phyloP scores from a whole-genome alignment of 2,113 vertebrate genomes.

The Strigops habroptila region DNA sequence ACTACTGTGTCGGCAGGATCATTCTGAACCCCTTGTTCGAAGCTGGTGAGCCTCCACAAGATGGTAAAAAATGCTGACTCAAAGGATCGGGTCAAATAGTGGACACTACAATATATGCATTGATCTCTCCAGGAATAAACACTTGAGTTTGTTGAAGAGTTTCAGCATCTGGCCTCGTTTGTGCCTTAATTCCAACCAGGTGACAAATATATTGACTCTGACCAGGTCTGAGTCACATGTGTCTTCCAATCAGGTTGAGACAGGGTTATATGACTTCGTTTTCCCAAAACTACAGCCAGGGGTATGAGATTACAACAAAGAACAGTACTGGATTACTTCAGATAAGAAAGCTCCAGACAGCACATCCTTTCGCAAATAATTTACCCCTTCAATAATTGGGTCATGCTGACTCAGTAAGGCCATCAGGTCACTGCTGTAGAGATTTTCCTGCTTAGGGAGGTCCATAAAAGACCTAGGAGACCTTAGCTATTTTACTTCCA shows the following conservation, averaged over 20 bases:
- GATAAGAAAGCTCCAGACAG: background rate
- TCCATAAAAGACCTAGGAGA: background rate
- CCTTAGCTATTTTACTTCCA: background rate
- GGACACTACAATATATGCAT: background rate
- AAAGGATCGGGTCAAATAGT: background rate
- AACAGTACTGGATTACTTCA: background rate
- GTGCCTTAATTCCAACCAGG: background rate
- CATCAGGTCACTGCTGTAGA: background rate
- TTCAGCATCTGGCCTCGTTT: background rate
- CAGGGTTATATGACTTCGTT: fast-evolving
- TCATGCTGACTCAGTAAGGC: background rate
- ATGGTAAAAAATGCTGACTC: background rate
- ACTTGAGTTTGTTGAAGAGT: background rate
- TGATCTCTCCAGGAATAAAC: too few species aligned
- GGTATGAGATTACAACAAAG: background rate
- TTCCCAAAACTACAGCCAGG: background rate
- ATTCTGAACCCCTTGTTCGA: background rate
- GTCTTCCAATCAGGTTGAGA: background rate
- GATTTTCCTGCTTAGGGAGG: background rate
- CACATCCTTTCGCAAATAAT: background rate
- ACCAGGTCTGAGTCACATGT: background rate
- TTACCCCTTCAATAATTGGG: background rate
- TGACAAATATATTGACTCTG: background rate
- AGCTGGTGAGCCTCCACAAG: background rate
- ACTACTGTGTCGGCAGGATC: background rate